These are phyloP conservation scores for Lepidochrysops patricia DNA, from an alignment of 2,888 invertebrate species.

Conservation along the genomic window DNA sequence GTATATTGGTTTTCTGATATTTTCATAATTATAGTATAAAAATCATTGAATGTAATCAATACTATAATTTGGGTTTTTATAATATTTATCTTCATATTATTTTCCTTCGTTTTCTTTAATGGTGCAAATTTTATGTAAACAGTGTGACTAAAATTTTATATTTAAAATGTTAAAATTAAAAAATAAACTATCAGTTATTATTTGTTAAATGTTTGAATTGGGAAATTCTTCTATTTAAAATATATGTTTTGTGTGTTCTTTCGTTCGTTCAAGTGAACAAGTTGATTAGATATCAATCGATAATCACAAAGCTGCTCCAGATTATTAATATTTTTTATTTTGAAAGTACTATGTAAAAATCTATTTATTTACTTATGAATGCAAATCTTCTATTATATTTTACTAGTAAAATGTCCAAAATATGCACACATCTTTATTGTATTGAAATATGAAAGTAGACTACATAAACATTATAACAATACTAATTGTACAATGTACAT, in stretches of 20 bases:
- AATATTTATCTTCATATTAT: no score
- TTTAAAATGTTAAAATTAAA: background rate
- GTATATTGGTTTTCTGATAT: background rate
- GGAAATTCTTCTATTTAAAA: no score
- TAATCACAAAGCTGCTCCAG: background rate
- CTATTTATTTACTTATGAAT: background rate
- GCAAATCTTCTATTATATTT: background rate
- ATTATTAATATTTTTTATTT: no score
- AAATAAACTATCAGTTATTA: background rate
- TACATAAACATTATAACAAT: background rate
- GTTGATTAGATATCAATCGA: background rate
- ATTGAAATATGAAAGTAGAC: background rate
- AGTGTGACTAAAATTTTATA: background rate
- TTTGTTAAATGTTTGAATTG: background rate
- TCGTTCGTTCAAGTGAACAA: no score
- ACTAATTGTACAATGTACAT: background rate
- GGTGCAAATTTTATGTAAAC: background rate
- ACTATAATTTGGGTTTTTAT: no score
- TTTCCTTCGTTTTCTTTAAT: background rate
- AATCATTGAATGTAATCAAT: background rate
- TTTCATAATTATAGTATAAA: background rate
- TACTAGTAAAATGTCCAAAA: background rate
- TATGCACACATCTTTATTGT: background rate
- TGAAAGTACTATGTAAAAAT: no score
- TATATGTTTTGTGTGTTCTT: no score